Conservation (phyloP, 64 coral and sea anemone genomes). For the Stichodactyla helianthus region DNA sequence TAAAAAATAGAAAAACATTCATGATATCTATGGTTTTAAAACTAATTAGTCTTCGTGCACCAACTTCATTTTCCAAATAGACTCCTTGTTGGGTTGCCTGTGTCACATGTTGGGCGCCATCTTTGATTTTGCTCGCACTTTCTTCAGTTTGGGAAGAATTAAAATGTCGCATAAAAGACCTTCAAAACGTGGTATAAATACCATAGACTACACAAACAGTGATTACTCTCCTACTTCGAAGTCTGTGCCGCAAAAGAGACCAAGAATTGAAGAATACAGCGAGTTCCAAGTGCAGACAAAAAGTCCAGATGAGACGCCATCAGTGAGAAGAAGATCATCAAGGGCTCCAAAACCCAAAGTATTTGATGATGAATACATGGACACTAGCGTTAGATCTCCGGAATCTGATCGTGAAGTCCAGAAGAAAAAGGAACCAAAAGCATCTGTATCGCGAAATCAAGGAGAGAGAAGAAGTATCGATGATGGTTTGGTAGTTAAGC, state of each 20-base stretch:
- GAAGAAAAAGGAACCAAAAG: background rate
- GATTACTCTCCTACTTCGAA: background rate
- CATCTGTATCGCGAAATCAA: background rate
- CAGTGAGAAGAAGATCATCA: constrained; percentile 48
- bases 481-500: background rate
- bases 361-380: constrained; percentile 42
- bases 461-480: background rate
- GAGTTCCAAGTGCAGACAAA: background rate
- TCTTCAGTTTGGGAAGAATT: background rate
- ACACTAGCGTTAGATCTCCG: background rate
- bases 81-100: background rate
- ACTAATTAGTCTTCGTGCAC: no score
- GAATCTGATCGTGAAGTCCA: background rate
- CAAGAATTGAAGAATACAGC: constrained; percentile 5
- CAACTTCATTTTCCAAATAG: no score
- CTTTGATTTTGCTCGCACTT: background rate
- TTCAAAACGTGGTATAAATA: background rate
- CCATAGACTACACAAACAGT: background rate
- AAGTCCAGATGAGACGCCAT: background rate
- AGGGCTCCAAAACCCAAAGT: constrained; percentile 57
- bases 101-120: background rate
- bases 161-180: constrained; percentile 15
- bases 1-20: background rate
- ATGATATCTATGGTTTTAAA: no score
- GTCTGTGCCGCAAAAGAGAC: background rate